phyloP scores from a whole-genome alignment of 2,888 invertebrate species.

The Suillia variegata region DNA sequence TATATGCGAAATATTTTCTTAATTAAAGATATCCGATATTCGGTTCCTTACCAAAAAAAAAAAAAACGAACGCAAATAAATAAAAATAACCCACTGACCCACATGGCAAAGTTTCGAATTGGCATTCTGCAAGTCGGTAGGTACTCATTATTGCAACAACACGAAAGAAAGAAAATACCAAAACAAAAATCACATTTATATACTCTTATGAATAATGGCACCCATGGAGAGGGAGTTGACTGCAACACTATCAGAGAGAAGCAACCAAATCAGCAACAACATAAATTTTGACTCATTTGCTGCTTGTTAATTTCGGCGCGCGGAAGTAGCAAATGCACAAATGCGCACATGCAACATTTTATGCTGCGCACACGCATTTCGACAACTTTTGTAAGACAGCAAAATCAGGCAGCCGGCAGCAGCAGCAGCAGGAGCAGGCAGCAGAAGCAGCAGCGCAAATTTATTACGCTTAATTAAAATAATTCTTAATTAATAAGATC shows the following conservation, averaged over 20 bases:
- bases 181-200: neutral
- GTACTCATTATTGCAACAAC: too few species aligned
- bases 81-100: too few species aligned
- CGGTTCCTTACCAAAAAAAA: too few species aligned
- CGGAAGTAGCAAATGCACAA: neutral
- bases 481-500: constrained; percentile 62
- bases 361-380: neutral
- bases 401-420: neutral
- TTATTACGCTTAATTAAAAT: constrained; percentile 62
- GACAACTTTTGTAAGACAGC: too few species aligned
- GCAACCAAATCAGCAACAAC: constrained; percentile 50
- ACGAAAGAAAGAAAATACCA: too few species aligned
- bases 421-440: neutral
- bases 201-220: neutral
- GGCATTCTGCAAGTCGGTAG: too few species aligned
- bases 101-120: too few species aligned
- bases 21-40: too few species aligned
- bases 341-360: constrained; percentile 1
- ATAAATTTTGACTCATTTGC: constrained; percentile 55
- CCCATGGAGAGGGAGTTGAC: neutral
- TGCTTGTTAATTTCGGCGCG: constrained; percentile 31
- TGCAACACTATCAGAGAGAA: neutral
- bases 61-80: too few species aligned
- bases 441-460: too few species aligned
- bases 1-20: too few species aligned